Conservation (phyloP, 1,140 invertebrate genomes). For the Leguminivora glycinivorella region DNA sequence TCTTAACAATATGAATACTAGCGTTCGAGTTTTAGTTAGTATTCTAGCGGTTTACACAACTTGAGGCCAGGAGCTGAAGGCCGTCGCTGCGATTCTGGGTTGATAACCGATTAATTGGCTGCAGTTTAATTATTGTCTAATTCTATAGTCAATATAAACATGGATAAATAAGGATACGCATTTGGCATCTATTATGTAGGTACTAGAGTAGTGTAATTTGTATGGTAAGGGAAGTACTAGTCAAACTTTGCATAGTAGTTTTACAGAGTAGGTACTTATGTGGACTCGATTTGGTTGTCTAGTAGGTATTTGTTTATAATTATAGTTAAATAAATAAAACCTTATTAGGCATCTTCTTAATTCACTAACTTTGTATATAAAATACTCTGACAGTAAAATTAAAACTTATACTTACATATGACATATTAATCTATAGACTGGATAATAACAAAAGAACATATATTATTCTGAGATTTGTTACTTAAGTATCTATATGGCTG, state of each 20-base stretch:
- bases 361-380: too few relatives aligned
- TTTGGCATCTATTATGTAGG: too few relatives aligned
- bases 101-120: conserved; percentile 9
- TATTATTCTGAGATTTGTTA: not conserved
- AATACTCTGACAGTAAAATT: not conserved
- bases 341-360: too few relatives aligned
- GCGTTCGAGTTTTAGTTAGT: not conserved
- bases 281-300: too few relatives aligned
- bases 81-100: conserved; percentile 5
- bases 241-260: too few relatives aligned
- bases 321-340: too few relatives aligned
- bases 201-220: too few relatives aligned
- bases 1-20: too few relatives aligned
- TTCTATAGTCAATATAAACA: not conserved
- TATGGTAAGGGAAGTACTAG: too few relatives aligned
- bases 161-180: not conserved
- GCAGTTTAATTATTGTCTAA: not conserved
- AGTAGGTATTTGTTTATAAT: too few relatives aligned
- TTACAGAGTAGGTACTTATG: too few relatives aligned
- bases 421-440: not conserved
- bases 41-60: not conserved
- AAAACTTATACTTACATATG: not conserved
- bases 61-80: not conserved
- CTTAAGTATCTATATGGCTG: not conserved
- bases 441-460: not conserved